These are phyloP conservation scores for Psittacula cyanocephala DNA, from an alignment of 2,113 vertebrate species.

Conservation along the genomic window DNA sequence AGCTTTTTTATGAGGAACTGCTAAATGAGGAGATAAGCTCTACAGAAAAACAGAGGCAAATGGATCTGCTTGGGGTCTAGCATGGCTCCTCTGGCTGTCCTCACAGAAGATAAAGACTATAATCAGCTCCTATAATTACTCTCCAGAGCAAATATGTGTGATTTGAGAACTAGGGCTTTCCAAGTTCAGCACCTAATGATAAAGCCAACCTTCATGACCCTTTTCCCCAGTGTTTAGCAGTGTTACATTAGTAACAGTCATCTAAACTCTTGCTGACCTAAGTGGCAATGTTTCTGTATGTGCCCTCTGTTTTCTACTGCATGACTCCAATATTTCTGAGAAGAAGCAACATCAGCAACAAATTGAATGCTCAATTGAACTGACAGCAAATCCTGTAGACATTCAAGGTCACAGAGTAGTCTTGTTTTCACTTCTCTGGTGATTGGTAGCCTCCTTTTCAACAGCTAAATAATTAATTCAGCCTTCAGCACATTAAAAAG, in stretches of 20 bases:
- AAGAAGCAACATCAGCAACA: conserved; percentile 39
- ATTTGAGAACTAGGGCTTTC: not conserved
- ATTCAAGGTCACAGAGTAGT: conserved; percentile 36
- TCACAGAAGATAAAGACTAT: not conserved
- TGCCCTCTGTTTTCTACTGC: conserved; percentile 4
- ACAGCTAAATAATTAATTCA: conserved; percentile 36
- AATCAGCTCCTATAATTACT: not conserved
- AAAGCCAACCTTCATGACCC: not conserved
- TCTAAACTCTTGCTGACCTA: conserved; percentile 11
- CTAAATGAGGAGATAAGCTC: not conserved
- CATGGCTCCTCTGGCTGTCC: not conserved
- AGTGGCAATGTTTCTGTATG: not conserved
- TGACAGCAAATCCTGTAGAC: conserved; percentile 52
- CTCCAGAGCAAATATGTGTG: not conserved
- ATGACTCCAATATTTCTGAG: not conserved
- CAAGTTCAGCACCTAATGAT: not conserved
- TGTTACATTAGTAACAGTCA: not conserved
- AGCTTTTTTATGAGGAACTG: not conserved
- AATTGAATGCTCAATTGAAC: conserved; percentile 20
- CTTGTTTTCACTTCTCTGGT: conserved; percentile 11
- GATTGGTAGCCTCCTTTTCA: conserved; percentile 37
- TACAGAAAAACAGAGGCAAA: not conserved
- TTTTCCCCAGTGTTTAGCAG: not conserved
- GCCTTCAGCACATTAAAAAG: conserved; percentile 7
- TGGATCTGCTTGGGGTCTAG: not conserved